phyloP scores from a whole-genome alignment of 2,888 invertebrate genomes.

The Pandemis corylana region DNA sequence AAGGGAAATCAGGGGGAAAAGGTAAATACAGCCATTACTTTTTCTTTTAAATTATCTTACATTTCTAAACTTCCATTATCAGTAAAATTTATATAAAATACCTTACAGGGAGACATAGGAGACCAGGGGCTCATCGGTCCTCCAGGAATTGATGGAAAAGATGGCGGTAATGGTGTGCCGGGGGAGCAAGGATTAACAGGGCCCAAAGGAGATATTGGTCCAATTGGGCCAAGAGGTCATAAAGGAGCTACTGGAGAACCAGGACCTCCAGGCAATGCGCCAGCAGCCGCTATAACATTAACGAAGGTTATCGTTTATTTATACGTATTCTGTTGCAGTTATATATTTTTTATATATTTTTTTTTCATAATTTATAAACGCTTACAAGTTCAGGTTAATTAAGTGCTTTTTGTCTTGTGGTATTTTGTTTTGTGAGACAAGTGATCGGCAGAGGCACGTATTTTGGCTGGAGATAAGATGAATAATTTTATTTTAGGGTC shows the following conservation, averaged over 20 bases:
- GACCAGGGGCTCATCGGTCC: constrained; percentile 87
- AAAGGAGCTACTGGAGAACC: constrained; percentile 46
- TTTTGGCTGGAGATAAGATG: no score
- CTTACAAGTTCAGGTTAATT: no score
- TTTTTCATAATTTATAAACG: no score
- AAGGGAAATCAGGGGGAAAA: constrained; percentile 62
- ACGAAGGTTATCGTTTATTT: constrained; percentile 15
- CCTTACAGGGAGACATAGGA: constrained; percentile 87
- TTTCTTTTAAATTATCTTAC: not conserved
- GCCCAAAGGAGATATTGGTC: constrained; percentile 78
- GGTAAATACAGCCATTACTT: constrained; percentile 41
- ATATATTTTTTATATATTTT: no score
- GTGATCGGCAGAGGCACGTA: no score
- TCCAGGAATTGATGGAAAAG: constrained; percentile 56
- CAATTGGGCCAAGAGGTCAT: constrained; percentile 44
- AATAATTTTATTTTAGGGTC: constrained; percentile 15
- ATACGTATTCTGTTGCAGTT: not conserved
- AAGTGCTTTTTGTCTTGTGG: no score
- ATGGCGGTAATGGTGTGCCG: constrained; percentile 83
- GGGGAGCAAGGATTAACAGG: constrained; percentile 88
- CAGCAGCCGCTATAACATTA: constrained; percentile 16
- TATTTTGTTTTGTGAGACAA: no score
- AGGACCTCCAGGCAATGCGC: constrained; percentile 41
- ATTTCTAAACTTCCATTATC: no score
- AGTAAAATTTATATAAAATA: not conserved